These are phyloP conservation scores for Melozone crissalis DNA, from an alignment of 2,113 vertebrate species.

Conservation along the genomic window DNA sequence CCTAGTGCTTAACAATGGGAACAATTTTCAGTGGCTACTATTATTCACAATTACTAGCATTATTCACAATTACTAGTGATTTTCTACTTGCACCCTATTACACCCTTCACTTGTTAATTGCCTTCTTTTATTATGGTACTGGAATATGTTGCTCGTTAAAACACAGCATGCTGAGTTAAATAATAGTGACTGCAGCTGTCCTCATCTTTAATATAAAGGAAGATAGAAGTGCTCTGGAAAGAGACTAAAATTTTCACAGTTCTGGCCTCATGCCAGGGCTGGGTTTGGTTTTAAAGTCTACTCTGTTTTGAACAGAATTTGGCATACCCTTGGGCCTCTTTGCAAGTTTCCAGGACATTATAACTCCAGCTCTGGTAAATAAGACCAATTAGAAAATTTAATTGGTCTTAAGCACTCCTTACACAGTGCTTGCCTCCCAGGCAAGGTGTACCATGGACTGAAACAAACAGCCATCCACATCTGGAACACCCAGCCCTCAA, in stretches of 20 bases:
- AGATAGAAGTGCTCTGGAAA: neutral
- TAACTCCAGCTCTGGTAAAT: neutral
- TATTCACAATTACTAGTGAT: slow-evolving; percentile 38
- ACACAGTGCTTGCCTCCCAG: neutral
- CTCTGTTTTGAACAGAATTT: neutral
- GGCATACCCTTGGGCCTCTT: neutral
- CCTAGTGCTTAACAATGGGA: neutral
- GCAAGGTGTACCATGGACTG: neutral
- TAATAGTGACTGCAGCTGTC: neutral
- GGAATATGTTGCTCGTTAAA: slow-evolving; percentile 11
- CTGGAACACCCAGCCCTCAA: neutral
- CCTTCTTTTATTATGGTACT: neutral
- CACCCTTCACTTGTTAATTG: neutral
- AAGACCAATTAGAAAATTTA: neutral
- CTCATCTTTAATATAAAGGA: neutral
- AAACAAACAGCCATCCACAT: neutral
- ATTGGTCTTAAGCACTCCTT: neutral
- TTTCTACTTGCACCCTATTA: slow-evolving; percentile 44
- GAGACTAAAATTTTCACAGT: neutral
- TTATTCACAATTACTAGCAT: slow-evolving; percentile 40
- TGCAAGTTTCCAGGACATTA: neutral
- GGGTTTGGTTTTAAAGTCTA: neutral
- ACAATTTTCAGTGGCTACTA: slow-evolving; percentile 14
- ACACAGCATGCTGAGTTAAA: slow-evolving; percentile 19
- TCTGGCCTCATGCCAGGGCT: neutral